Evolutionary conservation across 2,888 invertebrate species (phyloP).

Genomic region (Stenolophus ochropezus): DNA sequence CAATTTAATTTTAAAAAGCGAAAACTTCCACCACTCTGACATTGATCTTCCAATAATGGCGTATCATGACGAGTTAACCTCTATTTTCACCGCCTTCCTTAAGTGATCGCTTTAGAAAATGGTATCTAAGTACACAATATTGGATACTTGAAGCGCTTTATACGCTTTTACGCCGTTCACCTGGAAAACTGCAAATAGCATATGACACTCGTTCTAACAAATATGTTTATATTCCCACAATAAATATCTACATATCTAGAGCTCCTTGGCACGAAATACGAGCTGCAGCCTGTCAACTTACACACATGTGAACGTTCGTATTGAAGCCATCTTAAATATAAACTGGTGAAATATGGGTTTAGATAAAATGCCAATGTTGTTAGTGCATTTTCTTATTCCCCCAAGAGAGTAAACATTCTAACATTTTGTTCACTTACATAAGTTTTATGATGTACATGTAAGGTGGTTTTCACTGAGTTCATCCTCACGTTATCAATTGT

Average conservation of each 20-base stretch:
- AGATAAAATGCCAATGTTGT: conserved; percentile 27
- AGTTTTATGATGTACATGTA: no score
- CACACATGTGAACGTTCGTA: conserved; percentile 9
- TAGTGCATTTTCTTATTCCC: background rate
- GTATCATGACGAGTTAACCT: background rate
- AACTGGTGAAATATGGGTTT: conserved; percentile 32
- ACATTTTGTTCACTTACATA: background rate
- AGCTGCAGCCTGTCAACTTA: background rate
- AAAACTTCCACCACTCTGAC: background rate
- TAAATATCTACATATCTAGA: background rate
- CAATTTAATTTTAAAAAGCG: background rate
- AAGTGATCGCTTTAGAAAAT: background rate
- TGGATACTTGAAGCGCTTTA: background rate
- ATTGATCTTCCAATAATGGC: background rate
- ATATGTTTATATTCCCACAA: background rate
- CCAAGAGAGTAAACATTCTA: background rate
- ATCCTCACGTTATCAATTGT: no score
- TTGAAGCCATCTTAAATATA: conserved; percentile 30
- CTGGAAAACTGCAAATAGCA: background rate
- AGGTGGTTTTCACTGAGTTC: no score
- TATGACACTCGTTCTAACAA: background rate
- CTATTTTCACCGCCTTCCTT: background rate
- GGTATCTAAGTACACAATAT: background rate
- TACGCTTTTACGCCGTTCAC: background rate
- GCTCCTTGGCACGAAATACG: background rate